Conservation (phyloP, 2,888 invertebrate species). For the Allolobophora icterica region DNA sequence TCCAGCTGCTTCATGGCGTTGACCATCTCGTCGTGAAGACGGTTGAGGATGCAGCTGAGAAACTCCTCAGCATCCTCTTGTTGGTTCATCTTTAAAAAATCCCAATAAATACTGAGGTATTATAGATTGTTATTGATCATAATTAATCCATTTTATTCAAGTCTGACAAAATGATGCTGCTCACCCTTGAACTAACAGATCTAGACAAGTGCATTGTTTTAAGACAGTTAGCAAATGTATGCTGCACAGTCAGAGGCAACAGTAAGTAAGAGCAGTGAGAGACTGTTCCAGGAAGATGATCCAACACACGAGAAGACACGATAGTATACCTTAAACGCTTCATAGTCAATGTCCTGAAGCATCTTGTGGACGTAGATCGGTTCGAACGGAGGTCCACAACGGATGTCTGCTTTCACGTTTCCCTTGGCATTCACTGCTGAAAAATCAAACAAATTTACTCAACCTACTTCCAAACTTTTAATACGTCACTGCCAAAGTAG, state of each 20-base stretch:
- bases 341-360: slow-evolving; percentile 78
- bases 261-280: no score
- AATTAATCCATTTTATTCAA: not conserved
- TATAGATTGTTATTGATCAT: not conserved
- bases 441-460: not conserved
- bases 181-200: no score
- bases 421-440: slow-evolving; percentile 40
- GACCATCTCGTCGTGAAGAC: slow-evolving; percentile 96
- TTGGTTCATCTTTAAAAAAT: slow-evolving; percentile 70
- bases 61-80: slow-evolving; percentile 99
- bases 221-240: no score
- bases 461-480: not conserved
- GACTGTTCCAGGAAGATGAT: no score
- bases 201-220: no score
- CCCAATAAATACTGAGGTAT: not conserved
- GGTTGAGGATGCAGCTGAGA: slow-evolving; percentile 87
- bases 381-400: slow-evolving; percentile 81
- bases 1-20: slow-evolving; percentile 28
- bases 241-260: no score
- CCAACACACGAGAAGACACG: no score
- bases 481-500: no score
- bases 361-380: slow-evolving; percentile 86
- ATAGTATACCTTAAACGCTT: slow-evolving; percentile 62
- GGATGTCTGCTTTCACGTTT: slow-evolving; percentile 54
- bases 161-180: not conserved